Evolutionary conservation across 2,888 invertebrate genomes (phyloP), one percentile per base, ranked within the genome.

Genomic region (Athrips mouffetella): DNA sequence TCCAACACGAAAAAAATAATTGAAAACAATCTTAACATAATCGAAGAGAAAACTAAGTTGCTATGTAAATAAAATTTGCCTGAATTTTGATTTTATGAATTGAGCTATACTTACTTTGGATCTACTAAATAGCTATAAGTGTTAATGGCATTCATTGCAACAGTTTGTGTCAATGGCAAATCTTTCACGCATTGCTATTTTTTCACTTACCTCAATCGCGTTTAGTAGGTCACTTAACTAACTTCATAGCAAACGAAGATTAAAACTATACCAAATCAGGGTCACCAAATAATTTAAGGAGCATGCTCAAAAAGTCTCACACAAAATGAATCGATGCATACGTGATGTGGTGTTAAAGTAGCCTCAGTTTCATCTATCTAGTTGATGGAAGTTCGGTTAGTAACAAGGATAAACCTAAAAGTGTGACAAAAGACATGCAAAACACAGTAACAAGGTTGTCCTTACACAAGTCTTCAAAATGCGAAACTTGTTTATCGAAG

Each of bases 401-500:
- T 64, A 70, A 68, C 66, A 45, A 58, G 55, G 15, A 50, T 47
- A 21, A 23, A 45, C 33, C 49, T 59, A 56, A 60, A 59, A 55
- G 54, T 47, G 56, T 33, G 52, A 53, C 49, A 51, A 57, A 64
- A 63, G 68, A 68, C 60, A 59, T 44, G 54, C 58, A 63, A 59
- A 62, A 61, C 52, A 72, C 64, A 73, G 67, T 62, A 53, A 54
- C 73, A 70, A 71, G 74, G 73, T 66, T 65, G 60, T 70, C 76
- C 73, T 71, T 57, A 68, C 67, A 67, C 63, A 58, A 59, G 60
- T 67, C 58, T 62, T 66, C 59, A 67, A 56, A 62, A 55, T 53
- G 50, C 62, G 55, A 73, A 84, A 87, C 85, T 77, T 77, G 85
- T 86, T 84, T 78, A 76, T 76, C 73, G 78, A 76, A 76, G 73